A percentile compares a stretch with the other conserved stretches of the same genome.
Conservation (phyloP, 2,797 vertebrate genomes). For the Tamandua tetradactyla region DNA sequence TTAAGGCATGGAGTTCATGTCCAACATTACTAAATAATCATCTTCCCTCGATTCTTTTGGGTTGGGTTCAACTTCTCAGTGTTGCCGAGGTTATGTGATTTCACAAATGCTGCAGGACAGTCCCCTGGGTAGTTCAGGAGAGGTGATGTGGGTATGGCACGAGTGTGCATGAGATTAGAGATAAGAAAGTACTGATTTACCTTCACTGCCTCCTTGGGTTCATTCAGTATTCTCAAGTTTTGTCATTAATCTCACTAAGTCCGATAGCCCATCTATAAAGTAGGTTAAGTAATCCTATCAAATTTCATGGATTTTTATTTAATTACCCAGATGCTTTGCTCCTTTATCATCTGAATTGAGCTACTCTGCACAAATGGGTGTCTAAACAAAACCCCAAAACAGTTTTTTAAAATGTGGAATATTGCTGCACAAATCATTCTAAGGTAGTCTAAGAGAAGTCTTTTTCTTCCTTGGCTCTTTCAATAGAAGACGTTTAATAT, state of each 20-base stretch:
- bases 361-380: not conserved
- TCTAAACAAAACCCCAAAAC: constrained; percentile 41
- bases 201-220: not conserved
- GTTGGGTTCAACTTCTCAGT: not conserved
- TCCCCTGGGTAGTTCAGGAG: not conserved
- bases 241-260: not conserved
- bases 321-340: constrained; percentile 48
- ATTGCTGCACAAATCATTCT: not conserved
- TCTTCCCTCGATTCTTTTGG: not conserved
- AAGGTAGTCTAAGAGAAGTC: not conserved
- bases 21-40: not conserved
- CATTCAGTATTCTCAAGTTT: too few species aligned
- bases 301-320: constrained; percentile 34
- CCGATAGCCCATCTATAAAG: not conserved
- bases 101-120: not conserved
- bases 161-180: fast-evolving
- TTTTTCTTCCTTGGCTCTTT: constrained; percentile 32
- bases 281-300: not conserved
- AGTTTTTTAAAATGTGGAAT: not conserved
- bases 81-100: not conserved
- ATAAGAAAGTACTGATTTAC: not conserved
- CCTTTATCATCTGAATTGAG: constrained; percentile 12
- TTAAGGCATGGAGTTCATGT: not conserved
- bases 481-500: not conserved
- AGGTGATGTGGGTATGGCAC: fast-evolving